Percentiles rank a stretch among this genome's conserved stretches.
phyloP scores from a whole-genome alignment of 2,113 vertebrate genomes.

The Anguilla japonica region DNA sequence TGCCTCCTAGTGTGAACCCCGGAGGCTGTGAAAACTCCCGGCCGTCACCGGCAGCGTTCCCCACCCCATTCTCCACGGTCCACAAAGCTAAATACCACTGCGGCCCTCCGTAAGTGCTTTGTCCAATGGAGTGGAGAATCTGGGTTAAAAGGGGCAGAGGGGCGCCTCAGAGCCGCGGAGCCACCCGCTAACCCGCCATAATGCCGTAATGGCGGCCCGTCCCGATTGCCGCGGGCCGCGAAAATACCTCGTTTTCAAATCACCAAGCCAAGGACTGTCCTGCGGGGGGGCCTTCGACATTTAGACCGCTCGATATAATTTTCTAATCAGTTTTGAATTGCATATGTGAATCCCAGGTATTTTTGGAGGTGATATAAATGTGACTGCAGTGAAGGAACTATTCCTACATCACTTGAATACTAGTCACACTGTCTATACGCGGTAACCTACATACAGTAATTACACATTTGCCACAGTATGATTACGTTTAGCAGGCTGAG shows the following conservation, averaged over 20 bases:
- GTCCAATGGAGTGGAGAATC: not conserved
- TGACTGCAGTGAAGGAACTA: not conserved
- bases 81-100: not conserved
- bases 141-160: not conserved
- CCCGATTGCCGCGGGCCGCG: not conserved
- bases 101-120: not conserved
- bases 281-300: no score
- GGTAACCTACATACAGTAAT: not conserved
- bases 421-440: not conserved
- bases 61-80: not conserved
- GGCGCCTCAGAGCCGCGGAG: not conserved
- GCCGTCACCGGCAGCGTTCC: not conserved
- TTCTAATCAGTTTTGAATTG: constrained; percentile 9
- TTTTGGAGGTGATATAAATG: no score
- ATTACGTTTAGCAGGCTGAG: not conserved
- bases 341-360: no score
- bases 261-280: not conserved
- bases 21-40: not conserved
- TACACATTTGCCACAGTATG: constrained; percentile 4
- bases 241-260: not conserved
- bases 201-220: not conserved
- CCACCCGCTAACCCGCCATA: not conserved
- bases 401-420: not conserved
- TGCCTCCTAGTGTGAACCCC: not conserved
- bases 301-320: not conserved